Evolutionary conservation across 2,888 invertebrate genomes (phyloP).

Genomic region (Dioctria linearis): DNA sequence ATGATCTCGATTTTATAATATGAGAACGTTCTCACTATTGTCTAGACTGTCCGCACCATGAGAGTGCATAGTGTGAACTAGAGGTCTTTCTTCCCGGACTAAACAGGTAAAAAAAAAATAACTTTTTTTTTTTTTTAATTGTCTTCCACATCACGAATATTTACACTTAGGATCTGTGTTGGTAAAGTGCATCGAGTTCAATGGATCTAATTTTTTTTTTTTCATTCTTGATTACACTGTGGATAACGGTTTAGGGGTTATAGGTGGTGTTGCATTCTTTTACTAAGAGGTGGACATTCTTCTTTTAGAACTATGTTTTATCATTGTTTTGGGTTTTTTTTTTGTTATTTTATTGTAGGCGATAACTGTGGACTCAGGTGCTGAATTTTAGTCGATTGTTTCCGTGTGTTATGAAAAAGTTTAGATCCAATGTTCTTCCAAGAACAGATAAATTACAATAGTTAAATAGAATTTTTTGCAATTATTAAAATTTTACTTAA

Average conservation of each 20-base stretch:
- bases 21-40: constrained; percentile 72
- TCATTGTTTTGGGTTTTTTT: too few species aligned
- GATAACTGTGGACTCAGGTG: too few species aligned
- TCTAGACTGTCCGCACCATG: constrained; percentile 61
- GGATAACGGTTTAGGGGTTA: constrained; percentile 50
- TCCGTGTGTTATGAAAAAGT: too few species aligned
- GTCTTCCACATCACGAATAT: constrained; percentile 54
- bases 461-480: too few species aligned
- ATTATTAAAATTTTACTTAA: too few species aligned
- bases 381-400: too few species aligned
- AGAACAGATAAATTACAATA: too few species aligned
- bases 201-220: constrained; percentile 29
- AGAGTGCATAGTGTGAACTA: constrained; percentile 43
- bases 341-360: too few species aligned
- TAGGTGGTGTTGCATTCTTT: constrained; percentile 34
- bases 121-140: constrained; percentile 40
- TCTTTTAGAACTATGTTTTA: too few species aligned
- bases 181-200: constrained; percentile 52
- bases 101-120: constrained; percentile 18
- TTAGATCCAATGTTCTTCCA: too few species aligned
- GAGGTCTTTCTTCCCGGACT: constrained; percentile 45
- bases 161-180: constrained; percentile 49
- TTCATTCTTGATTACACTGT: constrained; percentile 21
- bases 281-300: not conserved
- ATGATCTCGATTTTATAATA: constrained; percentile 70